These are phyloP conservation scores for Neogobius melanostomus DNA, from an alignment of 2,113 vertebrate genomes.

Conservation along the genomic window DNA sequence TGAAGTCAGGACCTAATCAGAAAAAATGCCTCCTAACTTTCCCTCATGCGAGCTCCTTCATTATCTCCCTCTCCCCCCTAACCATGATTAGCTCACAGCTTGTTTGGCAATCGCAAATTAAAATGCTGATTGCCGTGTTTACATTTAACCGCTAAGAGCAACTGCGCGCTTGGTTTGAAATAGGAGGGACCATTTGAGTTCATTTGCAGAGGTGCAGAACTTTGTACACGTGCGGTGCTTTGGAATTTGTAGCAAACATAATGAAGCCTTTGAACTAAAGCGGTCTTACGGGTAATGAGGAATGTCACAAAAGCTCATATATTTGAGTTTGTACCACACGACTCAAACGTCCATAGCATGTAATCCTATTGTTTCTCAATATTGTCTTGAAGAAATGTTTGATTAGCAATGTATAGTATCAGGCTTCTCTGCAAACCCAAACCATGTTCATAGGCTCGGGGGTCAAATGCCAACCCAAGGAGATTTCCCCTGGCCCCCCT, in stretches of 20 bases:
- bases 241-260: not conserved
- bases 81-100: conserved; percentile 56
- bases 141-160: conserved; percentile 57
- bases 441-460: too few species aligned
- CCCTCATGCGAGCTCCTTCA: conserved; percentile 43
- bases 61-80: conserved; percentile 44
- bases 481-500: too few species aligned
- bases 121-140: conserved; percentile 68
- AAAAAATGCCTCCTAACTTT: conserved; percentile 23
- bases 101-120: conserved; percentile 64
- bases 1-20: conserved; percentile 44
- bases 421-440: too few species aligned
- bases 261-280: too few species aligned
- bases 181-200: conserved; percentile 36
- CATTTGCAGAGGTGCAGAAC: conserved; percentile 40
- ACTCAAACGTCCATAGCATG: too few species aligned
- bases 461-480: too few species aligned
- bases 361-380: too few species aligned
- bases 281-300: too few species aligned
- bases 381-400: too few species aligned
- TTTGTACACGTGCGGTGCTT: conserved; percentile 11
- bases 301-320: too few species aligned
- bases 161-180: conserved; percentile 44
- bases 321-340: too few species aligned
- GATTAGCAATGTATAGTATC: too few species aligned